Evolutionary conservation across 1,140 invertebrate genomes (phyloP).

Genomic region (Leptinotarsa lineolata): DNA sequence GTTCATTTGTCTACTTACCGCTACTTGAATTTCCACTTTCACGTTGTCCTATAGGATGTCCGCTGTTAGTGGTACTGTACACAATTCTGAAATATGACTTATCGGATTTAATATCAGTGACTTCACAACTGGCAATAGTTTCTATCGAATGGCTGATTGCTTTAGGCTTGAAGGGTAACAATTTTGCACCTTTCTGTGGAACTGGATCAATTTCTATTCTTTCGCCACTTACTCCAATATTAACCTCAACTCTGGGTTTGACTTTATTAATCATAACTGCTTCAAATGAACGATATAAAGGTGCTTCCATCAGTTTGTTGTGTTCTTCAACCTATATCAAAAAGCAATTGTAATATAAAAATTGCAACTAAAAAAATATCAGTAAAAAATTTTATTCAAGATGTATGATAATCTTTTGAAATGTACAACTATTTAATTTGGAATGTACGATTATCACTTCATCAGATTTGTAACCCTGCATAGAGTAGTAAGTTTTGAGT

Average conservation of each 20-base stretch:
- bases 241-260: slow-evolving; percentile 78
- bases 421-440: too few relatives aligned
- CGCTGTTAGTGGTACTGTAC: slow-evolving; percentile 55
- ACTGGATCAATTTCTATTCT: slow-evolving; percentile 90
- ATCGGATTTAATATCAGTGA: slow-evolving; percentile 69
- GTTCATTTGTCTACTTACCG: not conserved
- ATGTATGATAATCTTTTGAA: too few relatives aligned
- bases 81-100: slow-evolving; percentile 68
- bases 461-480: too few relatives aligned
- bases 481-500: too few relatives aligned
- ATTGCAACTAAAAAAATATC: too few relatives aligned
- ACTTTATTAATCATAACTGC: slow-evolving; percentile 81
- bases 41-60: slow-evolving; percentile 3
- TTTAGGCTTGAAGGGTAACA: slow-evolving; percentile 71
- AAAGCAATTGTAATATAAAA: not conserved
- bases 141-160: slow-evolving; percentile 83
- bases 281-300: slow-evolving; percentile 81
- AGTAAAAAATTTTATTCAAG: too few relatives aligned
- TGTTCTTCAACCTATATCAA: slow-evolving; percentile 65
- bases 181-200: slow-evolving; percentile 69
- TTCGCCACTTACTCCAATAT: slow-evolving; percentile 81
- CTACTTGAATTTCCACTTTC: not conserved
- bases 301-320: slow-evolving; percentile 77
- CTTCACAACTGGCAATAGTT: slow-evolving; percentile 82
- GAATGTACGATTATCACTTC: too few relatives aligned